Conservation (phyloP, 64 coral and sea anemone species). For the Acropora yongei region DNA sequence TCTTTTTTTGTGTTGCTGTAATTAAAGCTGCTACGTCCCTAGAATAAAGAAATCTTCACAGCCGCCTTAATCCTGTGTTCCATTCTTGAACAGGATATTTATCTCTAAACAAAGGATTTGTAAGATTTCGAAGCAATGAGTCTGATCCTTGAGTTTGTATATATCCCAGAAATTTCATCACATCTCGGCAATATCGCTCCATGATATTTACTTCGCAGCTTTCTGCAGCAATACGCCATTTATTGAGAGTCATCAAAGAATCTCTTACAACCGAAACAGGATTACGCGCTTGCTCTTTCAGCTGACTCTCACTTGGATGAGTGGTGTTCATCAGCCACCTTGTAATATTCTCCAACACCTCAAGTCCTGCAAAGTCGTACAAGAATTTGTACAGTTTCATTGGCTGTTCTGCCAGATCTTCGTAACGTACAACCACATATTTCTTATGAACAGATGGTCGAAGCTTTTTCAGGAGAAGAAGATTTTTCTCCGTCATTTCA, state of each 20-base stretch:
- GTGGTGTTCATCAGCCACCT: constrained; percentile 17
- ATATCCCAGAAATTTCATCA: constrained; percentile 37
- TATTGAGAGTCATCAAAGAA: not conserved
- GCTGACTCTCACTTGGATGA: not conserved
- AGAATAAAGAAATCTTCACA: no score
- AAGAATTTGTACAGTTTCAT: not conserved
- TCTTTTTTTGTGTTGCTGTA: no score
- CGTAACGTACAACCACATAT: constrained; percentile 5
- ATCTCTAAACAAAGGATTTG: constrained; percentile 8
- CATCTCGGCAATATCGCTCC: constrained; percentile 32
- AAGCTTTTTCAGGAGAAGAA: not conserved
- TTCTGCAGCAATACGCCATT: constrained; percentile 7
- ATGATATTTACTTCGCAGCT: not conserved
- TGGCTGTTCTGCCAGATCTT: constrained; percentile 12
- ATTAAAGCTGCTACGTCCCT: no score
- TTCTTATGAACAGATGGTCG: not conserved
- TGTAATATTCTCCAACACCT: not conserved
- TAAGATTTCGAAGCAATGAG: constrained; percentile 24
- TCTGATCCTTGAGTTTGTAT: constrained; percentile 16
- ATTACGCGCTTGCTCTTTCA: not conserved
- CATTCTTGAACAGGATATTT: constrained; percentile 12
- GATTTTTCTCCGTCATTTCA: constrained; percentile 39
- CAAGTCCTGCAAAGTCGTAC: constrained; percentile 18
- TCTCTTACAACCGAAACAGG: constrained; percentile 18
- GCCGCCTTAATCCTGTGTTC: not conserved